Percentiles rank a stretch among this genome's conserved stretches.
phyloP scores from a whole-genome alignment of 2,113 vertebrate species.

The Hippocampus zosterae region DNA sequence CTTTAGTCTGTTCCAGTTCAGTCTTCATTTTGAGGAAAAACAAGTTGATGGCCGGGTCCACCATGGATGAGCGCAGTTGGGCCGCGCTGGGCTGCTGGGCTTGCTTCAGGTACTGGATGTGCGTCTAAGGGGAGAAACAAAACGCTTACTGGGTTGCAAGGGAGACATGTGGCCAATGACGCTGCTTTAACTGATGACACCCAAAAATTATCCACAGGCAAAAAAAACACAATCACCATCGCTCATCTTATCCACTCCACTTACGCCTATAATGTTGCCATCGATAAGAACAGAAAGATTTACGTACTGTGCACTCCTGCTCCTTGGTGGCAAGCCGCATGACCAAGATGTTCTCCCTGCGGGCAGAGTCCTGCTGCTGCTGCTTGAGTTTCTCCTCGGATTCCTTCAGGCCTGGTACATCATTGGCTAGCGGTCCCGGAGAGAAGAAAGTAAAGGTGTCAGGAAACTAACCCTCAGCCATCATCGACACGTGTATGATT shows the following conservation, averaged over 20 bases:
- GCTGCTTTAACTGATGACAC: not conserved
- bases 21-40: conserved; percentile 99
- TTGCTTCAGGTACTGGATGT: conserved; percentile 99
- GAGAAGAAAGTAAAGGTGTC: conserved; percentile 6
- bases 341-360: conserved; percentile 97
- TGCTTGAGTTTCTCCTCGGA: conserved; percentile 98
- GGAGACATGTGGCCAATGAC: too few species aligned
- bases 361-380: conserved; percentile 97
- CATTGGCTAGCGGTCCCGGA: conserved; percentile 78
- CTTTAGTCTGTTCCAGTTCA: conserved; percentile 99
- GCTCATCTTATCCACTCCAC: not conserved
- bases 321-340: conserved; percentile 99
- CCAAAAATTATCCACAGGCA: not conserved
- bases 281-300: conserved; percentile 2
- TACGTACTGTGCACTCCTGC: conserved; percentile 97
- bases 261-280: not conserved
- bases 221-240: not conserved
- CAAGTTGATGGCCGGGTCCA: conserved; percentile 99
- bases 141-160: conserved; percentile 46
- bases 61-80: conserved; percentile 98
- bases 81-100: conserved; percentile 97
- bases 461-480: not conserved
- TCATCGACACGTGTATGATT: too few species aligned
- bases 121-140: conserved; percentile 82
- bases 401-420: conserved; percentile 93